Evolutionary conservation across 2,888 invertebrate species (phyloP).

Genomic region (Protodeltote pygarga): DNA sequence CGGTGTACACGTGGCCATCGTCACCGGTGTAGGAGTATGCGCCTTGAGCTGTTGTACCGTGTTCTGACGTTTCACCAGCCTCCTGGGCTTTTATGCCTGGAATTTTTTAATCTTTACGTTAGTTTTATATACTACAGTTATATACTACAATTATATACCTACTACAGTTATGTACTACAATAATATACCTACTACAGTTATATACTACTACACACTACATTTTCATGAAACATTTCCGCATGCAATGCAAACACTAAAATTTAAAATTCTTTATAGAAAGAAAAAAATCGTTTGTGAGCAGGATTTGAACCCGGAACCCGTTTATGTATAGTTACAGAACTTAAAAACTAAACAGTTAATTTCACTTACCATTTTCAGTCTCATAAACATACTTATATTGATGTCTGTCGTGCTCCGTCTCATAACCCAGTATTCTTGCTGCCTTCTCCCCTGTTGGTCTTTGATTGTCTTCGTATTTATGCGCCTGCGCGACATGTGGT

Average conservation of each 20-base stretch:
- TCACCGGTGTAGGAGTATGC: conserved; percentile 87
- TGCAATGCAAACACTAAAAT: too few species aligned
- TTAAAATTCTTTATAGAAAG: too few species aligned
- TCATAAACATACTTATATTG: conserved; percentile 84
- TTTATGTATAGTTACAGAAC: too few species aligned
- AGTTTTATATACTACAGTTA: too few species aligned
- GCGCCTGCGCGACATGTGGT: conserved; percentile 48
- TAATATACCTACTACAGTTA: background rate
- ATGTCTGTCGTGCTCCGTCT: conserved; percentile 66
- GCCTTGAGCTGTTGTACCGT: conserved; percentile 78
- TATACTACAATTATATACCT: too few species aligned
- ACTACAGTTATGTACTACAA: too few species aligned
- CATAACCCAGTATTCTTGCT: conserved; percentile 67
- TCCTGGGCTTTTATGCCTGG: conserved; percentile 86
- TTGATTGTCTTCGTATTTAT: conserved; percentile 32
- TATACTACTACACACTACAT: background rate
- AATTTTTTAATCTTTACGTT: too few species aligned
- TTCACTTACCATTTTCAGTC: conserved; percentile 88
- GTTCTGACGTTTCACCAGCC: conserved; percentile 68
- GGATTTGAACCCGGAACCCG: too few species aligned
- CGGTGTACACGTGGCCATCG: conserved; percentile 85
- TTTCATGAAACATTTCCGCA: too few species aligned
- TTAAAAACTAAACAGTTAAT: too few species aligned
- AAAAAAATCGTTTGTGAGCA: too few species aligned
- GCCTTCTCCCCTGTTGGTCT: conserved; percentile 56